Conservation (phyloP, 2,113 vertebrate genomes). For the Tamias sibiricus region DNA sequence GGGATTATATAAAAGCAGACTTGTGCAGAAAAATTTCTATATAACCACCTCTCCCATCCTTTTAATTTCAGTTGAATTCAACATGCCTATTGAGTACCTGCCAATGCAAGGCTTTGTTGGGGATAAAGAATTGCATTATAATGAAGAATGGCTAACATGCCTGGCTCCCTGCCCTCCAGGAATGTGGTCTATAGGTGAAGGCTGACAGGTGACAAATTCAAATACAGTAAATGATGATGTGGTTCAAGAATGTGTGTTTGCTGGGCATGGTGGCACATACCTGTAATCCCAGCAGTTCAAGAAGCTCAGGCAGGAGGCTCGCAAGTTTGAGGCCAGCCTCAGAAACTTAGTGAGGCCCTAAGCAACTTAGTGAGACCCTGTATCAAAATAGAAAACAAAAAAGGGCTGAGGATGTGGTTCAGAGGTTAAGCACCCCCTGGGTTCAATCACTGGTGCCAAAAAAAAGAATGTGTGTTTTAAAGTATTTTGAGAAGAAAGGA, state of each 20-base stretch:
- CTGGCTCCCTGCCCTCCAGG: background rate
- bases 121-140: background rate
- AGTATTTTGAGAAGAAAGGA: background rate
- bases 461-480: background rate
- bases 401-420: too few species aligned
- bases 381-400: too few species aligned
- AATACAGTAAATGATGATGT: background rate
- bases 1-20: conserved; percentile 12
- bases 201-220: background rate
- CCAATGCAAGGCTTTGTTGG: background rate
- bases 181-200: background rate
- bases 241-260: background rate
- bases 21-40: background rate
- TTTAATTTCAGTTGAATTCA: conserved; percentile 9
- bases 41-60: background rate
- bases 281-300: too few species aligned
- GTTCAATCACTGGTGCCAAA: too few species aligned
- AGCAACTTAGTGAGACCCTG: too few species aligned
- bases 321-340: too few species aligned
- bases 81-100: background rate
- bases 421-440: too few species aligned
- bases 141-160: background rate
- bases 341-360: too few species aligned
- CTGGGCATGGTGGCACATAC: too few species aligned
- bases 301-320: too few species aligned